These are phyloP conservation scores for Keiferia lycopersicella DNA, from an alignment of 2,888 invertebrate species.

Conservation along the genomic window DNA sequence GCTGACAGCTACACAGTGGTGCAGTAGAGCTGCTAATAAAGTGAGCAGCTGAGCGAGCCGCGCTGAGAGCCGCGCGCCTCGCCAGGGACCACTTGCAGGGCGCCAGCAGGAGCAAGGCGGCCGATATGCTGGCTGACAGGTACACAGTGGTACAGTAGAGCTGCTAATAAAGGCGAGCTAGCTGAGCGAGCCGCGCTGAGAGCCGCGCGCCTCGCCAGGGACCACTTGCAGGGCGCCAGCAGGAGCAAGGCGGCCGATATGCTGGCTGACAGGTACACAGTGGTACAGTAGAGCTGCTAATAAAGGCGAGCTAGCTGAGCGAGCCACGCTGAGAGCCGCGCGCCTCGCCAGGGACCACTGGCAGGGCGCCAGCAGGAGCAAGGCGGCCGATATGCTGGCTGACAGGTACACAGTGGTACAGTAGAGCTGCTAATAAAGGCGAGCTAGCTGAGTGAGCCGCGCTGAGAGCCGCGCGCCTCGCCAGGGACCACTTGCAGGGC, in stretches of 20 bases:
- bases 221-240: constrained; percentile 55
- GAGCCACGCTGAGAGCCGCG: constrained; percentile 72
- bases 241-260: constrained; percentile 58
- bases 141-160: too few species aligned
- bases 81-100: constrained; percentile 68
- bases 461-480: constrained; percentile 67
- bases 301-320: constrained; percentile 65
- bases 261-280: constrained; percentile 66
- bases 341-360: constrained; percentile 70
- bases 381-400: constrained; percentile 64
- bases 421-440: constrained; percentile 61
- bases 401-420: constrained; percentile 68
- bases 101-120: constrained; percentile 49
- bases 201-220: constrained; percentile 69
- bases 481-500: constrained; percentile 65
- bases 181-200: constrained; percentile 74
- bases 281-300: constrained; percentile 63
- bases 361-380: constrained; percentile 43
- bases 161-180: too few species aligned
- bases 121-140: constrained; percentile 40
- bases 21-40: too few species aligned
- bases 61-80: constrained; percentile 67
- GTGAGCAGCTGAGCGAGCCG: constrained; percentile 68
- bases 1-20: constrained; percentile 44
- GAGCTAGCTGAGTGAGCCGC: constrained; percentile 73